Conservation (phyloP, 2,888 invertebrate species). For the Siphlonurus alternatus region DNA sequence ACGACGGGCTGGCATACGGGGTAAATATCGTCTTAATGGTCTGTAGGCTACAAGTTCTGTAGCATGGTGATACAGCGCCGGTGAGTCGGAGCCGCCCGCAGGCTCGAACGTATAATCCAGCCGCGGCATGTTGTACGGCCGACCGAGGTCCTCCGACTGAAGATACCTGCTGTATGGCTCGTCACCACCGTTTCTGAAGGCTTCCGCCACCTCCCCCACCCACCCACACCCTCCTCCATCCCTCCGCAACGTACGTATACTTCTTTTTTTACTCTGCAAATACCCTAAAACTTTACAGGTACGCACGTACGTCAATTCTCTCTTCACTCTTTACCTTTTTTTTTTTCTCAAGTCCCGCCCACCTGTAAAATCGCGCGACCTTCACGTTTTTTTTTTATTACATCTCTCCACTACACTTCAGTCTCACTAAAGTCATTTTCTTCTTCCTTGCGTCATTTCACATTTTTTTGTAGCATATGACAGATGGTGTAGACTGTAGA, state of each 20-base stretch:
- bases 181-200: background rate
- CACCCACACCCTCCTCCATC: background rate
- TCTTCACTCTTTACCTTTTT: background rate
- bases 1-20: background rate
- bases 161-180: background rate
- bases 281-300: background rate
- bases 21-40: background rate
- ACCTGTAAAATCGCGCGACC: background rate
- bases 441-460: too few species aligned
- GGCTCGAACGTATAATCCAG: background rate
- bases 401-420: background rate
- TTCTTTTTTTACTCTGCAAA: background rate
- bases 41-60: background rate
- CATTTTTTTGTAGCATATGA: background rate
- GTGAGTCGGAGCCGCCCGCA: background rate
- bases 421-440: background rate
- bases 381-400: background rate
- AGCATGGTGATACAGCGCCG: background rate
- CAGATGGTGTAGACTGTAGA: too few species aligned
- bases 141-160: background rate
- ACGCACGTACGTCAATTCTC: background rate
- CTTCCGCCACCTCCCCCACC: background rate
- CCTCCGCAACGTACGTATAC: background rate
- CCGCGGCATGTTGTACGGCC: background rate
- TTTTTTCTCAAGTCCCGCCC: background rate